Base-by-base conservation (phyloP, 2,888 invertebrate genomes). In the Euzophera pinguis region DNA sequence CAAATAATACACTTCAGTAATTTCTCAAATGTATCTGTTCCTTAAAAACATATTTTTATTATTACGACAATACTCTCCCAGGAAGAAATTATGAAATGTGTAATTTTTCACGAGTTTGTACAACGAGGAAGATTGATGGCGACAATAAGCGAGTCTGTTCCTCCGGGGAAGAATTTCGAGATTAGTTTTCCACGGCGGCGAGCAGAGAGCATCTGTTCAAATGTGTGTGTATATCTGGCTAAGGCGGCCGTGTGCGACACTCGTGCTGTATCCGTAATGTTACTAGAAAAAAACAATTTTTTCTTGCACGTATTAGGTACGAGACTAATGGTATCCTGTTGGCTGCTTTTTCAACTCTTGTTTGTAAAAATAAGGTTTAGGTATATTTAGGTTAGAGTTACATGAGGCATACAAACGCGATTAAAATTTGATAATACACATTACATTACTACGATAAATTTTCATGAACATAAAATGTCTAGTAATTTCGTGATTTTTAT, bases 51-150 rank as follows among this genome's bases (percentile, higher is more conserved):
- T 22, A 3, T 22, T 22, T 22, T 22, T 22, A 22, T 22, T 22
- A 22, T 7, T 13, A 38, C 35, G 37, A 13, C 8, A 38, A 13
- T 5, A 9, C 3, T 32, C 8, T 9, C 22, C 17, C 8, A 10
- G 32, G 42, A 27, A 35, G 42, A 50, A 50, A 42, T 42, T 35
- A 34, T 42, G 9, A 43, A 43, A 22, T 35, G 43, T 17, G 35
- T 51, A 51, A 43, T 51, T 43, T 50, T 51, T 43, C 42, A 13
- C 12, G 35, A 37, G 13, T 43, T 51, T 51, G 35, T 51, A 22
- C 35, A 34, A 37, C 34, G 17, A 37, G 37, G 49, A 57, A 57
- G 57, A 60, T 60, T 59, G 54, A 59, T 56, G 59, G 54, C 48
- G 37, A 53, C 50, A 47, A 50, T 50, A 34, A 42, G 53, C 43